Evolutionary conservation across 2,888 invertebrate species (phyloP).

Genomic region (Gisinianus flammeolus): DNA sequence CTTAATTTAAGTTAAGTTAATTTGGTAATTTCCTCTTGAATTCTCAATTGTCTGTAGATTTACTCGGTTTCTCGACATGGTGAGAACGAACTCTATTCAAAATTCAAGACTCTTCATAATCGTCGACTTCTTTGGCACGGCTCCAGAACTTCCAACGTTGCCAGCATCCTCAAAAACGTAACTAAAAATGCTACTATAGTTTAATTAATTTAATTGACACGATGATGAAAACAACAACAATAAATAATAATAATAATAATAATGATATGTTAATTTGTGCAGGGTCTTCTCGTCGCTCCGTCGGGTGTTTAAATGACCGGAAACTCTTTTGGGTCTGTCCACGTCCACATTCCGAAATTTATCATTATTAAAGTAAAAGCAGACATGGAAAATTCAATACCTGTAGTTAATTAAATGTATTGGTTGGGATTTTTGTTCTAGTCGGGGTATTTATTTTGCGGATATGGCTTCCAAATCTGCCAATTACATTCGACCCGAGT

Average conservation of each 20-base stretch:
- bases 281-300: conserved; percentile 93
- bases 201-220: no score
- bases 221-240: no score
- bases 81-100: conserved; percentile 81
- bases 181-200: no score
- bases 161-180: conserved; percentile 90
- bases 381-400: no score
- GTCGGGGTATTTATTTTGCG: conserved; percentile 64
- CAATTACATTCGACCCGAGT: conserved; percentile 68
- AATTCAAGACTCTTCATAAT: conserved; percentile 83
- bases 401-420: no score
- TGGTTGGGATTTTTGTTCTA: conserved; percentile 39
- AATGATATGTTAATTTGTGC: no score
- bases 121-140: conserved; percentile 95
- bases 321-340: conserved; percentile 99
- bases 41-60: conserved; percentile 62
- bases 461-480: conserved; percentile 99
- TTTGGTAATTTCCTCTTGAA: not conserved
- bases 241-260: no score
- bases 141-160: conserved; percentile 91
- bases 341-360: no score
- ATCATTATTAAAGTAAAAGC: no score
- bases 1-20: not conserved
- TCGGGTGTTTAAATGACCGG: conserved; percentile 95
- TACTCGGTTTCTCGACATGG: conserved; percentile 78